Evolutionary conservation across 2,888 invertebrate genomes (phyloP).

Genomic region (Seladonia tumulorum): DNA sequence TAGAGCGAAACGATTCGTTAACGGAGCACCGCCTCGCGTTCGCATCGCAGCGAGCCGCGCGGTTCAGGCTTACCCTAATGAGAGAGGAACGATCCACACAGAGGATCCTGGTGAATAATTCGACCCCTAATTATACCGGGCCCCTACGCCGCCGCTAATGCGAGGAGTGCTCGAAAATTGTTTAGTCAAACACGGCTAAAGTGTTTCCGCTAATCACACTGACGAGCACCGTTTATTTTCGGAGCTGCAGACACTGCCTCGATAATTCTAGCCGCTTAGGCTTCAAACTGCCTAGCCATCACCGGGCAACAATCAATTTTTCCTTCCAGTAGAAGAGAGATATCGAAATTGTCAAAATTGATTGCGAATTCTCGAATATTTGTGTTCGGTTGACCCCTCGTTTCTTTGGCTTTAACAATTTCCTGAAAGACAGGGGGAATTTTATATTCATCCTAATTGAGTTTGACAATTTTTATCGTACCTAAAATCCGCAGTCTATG

Average conservation of each 20-base stretch:
- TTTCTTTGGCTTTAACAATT: not conserved
- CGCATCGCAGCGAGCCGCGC: not conserved
- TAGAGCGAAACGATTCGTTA: constrained; percentile 57
- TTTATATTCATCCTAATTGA: not conserved
- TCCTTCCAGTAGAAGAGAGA: accelerated
- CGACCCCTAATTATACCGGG: constrained; percentile 30
- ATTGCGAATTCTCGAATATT: not conserved
- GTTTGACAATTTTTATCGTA: not conserved
- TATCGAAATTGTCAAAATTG: not conserved
- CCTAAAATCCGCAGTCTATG: not conserved
- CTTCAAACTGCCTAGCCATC: not conserved
- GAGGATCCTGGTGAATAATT: constrained; percentile 46
- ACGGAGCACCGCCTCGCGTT: constrained; percentile 19
- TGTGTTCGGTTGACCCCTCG: not conserved
- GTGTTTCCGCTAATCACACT: not conserved
- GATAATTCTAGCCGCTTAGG: not conserved
- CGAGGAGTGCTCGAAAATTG: not conserved
- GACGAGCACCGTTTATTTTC: constrained; percentile 7
- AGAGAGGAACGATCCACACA: constrained; percentile 26
- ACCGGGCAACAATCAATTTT: not conserved
- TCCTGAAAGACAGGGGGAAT: not conserved
- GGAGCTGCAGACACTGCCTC: not conserved
- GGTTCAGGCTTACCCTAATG: constrained; percentile 26
- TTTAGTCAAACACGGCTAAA: constrained; percentile 7
- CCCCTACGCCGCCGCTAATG: constrained; percentile 10